Evolutionary conservation across 2,113 vertebrate genomes (phyloP).

Genomic region (Ondatra zibethicus): DNA sequence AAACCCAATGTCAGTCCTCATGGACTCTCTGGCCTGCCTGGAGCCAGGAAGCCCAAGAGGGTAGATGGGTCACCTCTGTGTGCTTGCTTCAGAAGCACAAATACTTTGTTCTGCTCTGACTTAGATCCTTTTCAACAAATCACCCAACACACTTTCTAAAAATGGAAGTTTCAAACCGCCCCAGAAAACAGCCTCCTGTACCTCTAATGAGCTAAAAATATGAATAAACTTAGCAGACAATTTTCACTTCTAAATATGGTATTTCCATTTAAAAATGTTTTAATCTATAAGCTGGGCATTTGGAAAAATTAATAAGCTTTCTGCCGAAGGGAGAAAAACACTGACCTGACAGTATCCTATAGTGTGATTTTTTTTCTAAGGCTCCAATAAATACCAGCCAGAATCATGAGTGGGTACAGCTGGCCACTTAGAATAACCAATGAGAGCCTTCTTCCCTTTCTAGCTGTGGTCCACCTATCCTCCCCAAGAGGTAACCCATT

Average conservation of each 20-base stretch:
- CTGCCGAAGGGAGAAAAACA: neutral
- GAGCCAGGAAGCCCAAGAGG: neutral
- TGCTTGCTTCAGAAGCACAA: neutral
- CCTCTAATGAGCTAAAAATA: slow-evolving; percentile 11
- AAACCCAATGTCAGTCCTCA: neutral
- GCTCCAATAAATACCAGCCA: neutral
- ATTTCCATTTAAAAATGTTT: neutral
- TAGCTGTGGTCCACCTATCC: neutral
- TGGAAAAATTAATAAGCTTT: neutral
- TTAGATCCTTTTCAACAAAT: neutral
- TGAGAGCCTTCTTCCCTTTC: neutral
- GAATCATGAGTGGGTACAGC: neutral
- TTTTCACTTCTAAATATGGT: slow-evolving; percentile 54
- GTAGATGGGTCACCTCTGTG: accelerated
- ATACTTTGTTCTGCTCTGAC: neutral
- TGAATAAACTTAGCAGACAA: neutral
- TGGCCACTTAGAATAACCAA: neutral
- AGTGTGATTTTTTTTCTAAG: neutral
- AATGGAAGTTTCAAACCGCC: neutral
- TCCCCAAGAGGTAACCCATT: neutral
- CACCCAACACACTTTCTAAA: neutral
- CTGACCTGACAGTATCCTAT: neutral
- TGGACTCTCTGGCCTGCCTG: neutral
- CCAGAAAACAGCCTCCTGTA: neutral
- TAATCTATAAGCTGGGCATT: neutral